Base-by-base conservation (phyloP, 1,140 invertebrate species). In the Psix sp. region DNA sequence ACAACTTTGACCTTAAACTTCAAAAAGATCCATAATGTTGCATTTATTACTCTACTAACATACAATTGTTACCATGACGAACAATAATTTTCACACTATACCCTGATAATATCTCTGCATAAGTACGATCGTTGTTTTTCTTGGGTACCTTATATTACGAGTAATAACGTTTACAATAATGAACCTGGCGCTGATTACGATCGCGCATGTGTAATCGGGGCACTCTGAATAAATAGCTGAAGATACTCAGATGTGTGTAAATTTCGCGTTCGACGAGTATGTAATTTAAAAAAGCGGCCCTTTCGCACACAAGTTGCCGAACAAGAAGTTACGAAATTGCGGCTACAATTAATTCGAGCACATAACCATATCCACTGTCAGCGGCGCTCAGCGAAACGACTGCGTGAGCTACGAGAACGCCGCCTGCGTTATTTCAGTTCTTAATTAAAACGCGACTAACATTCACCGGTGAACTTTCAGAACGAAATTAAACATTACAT, bases 291-390 rank as follows among this genome's bases (percentile, higher is more conserved):
- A 57, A 59, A 45, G 18, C 16, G 33, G 29, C 18, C 21, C 24
- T 39, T 48, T 57, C 62, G 38, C 62, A 66, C 42, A 24, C 39
- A 46, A 56, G 15, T 17, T 17, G 15, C 18, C 14, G 42, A 7
- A 20, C n/a, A 48, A 29, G 49, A 40, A 38, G 43, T 59, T 43
- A 67, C 54, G 35, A 67, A 67, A 67, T 59, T 56, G 21, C 54
- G n/a, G 31, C 18, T 13, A 36, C 36, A 43, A 67, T 67, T 67
- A 67, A 57, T 59, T 57, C 54, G 52, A 57, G 45, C 40, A 56
- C 63, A 67, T 57, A 56, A 52, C 63, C 63, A 35, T 67, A 56
- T 67, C 63, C 63, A 35, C 43, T 35, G 49, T 66, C 35, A 38
- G n/a, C 16, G 36, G 14, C 38, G 21, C 16, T 40, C 20, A 24